Conservation (phyloP, 2,113 vertebrate species). For the Oreocharis arfaki region DNA sequence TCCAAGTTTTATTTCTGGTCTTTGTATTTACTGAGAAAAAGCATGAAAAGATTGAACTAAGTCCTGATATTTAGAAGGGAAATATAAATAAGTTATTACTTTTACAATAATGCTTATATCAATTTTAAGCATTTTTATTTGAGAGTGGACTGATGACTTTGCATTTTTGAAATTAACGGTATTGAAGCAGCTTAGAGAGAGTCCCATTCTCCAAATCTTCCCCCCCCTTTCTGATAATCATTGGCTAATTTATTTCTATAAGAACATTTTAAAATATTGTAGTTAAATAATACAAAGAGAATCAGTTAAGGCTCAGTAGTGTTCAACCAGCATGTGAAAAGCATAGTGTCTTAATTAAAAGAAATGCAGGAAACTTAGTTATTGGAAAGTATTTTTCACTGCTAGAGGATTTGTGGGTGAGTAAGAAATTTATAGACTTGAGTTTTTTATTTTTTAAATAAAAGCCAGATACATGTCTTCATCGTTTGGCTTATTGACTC, state of each 20-base stretch:
- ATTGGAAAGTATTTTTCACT: not conserved
- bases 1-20: not conserved
- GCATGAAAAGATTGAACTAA: not conserved
- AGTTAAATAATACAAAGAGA: not conserved
- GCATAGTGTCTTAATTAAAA: constrained; percentile 12
- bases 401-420: constrained; percentile 14
- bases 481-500: constrained; percentile 27
- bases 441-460: constrained; percentile 23
- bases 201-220: not conserved
- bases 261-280: not conserved
- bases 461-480: constrained; percentile 13
- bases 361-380: not conserved
- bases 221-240: not conserved
- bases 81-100: not conserved
- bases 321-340: not conserved
- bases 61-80: not conserved
- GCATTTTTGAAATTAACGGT: not conserved
- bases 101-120: not conserved
- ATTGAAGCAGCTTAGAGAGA: not conserved
- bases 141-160: not conserved
- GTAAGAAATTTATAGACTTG: constrained; percentile 5
- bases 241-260: not conserved
- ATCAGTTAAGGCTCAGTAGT: not conserved
- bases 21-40: not conserved
- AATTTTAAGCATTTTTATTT: not conserved